Evolutionary conservation across 2,888 invertebrate genomes (phyloP).

Genomic region (Caenorhabditis sulstoni): DNA sequence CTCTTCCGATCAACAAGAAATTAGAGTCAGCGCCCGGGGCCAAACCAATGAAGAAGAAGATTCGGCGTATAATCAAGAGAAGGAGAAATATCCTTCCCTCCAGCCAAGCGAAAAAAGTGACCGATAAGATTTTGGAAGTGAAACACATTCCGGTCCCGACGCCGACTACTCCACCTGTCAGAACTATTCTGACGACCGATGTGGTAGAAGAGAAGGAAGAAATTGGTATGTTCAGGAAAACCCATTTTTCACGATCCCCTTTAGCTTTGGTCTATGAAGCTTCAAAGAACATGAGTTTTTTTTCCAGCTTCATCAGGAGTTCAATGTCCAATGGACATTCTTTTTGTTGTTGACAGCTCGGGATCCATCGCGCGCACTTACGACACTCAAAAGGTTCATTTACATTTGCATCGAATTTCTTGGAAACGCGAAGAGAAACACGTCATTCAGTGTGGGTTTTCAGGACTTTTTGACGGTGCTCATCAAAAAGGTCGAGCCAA

Average conservation of each 20-base stretch:
- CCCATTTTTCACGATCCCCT: background rate
- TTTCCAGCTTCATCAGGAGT: conserved; percentile 30
- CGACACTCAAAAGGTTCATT: conserved; percentile 72
- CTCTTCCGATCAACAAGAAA: conserved; percentile 40
- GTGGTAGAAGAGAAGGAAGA: conserved; percentile 40
- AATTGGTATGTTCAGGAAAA: conserved; percentile 21
- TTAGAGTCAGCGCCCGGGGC: background rate
- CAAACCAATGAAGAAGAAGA: conserved; percentile 45
- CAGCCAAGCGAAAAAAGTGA: conserved; percentile 30
- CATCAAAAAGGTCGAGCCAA: conserved; percentile 65
- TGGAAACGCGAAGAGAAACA: too few species aligned
- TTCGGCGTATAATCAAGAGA: conserved; percentile 57
- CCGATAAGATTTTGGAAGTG: conserved; percentile 34
- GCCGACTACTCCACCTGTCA: conserved; percentile 40
- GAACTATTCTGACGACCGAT: conserved; percentile 36
- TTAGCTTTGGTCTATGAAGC: background rate
- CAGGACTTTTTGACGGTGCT: conserved; percentile 65
- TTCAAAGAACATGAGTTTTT: background rate
- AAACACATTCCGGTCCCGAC: conserved; percentile 39
- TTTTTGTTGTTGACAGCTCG: conserved; percentile 78
- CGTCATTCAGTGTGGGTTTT: conserved; percentile 8
- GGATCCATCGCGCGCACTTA: conserved; percentile 77
- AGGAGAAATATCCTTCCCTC: conserved; percentile 46
- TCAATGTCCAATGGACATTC: conserved; percentile 75
- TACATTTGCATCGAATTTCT: background rate